Evolutionary conservation across 1,140 invertebrate species (phyloP).

Genomic region (Phocides pigmalion): DNA sequence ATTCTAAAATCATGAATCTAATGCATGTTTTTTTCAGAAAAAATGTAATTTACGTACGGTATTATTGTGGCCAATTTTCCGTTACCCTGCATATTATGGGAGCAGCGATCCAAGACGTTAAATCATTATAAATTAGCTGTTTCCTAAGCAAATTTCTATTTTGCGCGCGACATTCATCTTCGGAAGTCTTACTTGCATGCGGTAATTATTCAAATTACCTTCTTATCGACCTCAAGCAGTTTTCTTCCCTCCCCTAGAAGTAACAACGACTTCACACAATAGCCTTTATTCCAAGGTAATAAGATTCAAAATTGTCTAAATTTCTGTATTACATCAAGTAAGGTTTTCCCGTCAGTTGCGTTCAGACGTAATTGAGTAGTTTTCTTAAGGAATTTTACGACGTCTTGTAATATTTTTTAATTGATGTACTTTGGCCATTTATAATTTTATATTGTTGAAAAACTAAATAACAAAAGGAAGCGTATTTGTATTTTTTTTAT

Average conservation of each 20-base stretch:
- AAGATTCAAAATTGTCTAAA: constrained; percentile 6
- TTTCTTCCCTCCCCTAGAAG: constrained; percentile 46
- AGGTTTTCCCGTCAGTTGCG: constrained; percentile 10
- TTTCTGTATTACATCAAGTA: not conserved
- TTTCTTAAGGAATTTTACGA: constrained; percentile 19
- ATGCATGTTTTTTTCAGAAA: no score
- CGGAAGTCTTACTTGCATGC: constrained; percentile 50
- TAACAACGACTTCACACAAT: not conserved
- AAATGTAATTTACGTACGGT: no score
- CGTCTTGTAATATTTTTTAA: not conserved
- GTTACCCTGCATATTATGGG: not conserved
- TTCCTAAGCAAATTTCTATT: constrained; percentile 34
- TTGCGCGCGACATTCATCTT: constrained; percentile 61
- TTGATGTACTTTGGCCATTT: not conserved
- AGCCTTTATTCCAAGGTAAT: not conserved
- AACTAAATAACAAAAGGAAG: no score
- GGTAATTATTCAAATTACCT: constrained; percentile 74
- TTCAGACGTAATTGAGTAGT: constrained; percentile 21
- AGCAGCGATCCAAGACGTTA: not conserved
- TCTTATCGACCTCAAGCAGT: constrained; percentile 66
- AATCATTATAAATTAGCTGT: constrained; percentile 33
- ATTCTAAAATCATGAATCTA: no score
- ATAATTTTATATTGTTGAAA: no score
- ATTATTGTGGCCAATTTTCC: no score
- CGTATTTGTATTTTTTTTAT: no score